These are phyloP conservation scores for Phoxinus phoxinus DNA, from an alignment of 2,113 vertebrate genomes.

Conservation along the genomic window DNA sequence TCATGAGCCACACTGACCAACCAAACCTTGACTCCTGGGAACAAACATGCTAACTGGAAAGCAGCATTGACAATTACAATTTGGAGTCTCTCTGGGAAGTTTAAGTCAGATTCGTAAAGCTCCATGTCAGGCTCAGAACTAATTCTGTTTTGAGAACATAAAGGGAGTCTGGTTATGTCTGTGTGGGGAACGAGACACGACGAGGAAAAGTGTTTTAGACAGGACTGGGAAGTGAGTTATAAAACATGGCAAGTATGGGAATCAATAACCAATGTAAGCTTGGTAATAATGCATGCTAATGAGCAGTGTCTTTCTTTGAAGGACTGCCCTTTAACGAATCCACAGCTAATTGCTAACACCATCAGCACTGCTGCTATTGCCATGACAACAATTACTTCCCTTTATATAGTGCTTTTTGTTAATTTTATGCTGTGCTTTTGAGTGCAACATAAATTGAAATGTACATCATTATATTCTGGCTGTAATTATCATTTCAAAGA, in stretches of 20 bases:
- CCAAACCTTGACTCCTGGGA: background rate
- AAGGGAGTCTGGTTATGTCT: background rate
- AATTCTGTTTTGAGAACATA: slow-evolving; percentile 12
- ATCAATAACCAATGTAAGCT: slow-evolving; percentile 36
- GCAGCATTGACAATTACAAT: slow-evolving; percentile 55
- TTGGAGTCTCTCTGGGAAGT: slow-evolving; percentile 41
- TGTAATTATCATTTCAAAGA: background rate
- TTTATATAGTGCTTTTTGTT: background rate
- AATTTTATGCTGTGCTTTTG: background rate
- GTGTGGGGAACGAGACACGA: background rate
- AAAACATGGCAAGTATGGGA: slow-evolving; percentile 8
- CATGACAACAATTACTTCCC: slow-evolving; percentile 14
- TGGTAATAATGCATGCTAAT: slow-evolving; percentile 40
- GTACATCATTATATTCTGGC: background rate
- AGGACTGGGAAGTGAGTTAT: slow-evolving; percentile 9
- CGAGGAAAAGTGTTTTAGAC: background rate
- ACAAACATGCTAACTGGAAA: slow-evolving; percentile 22
- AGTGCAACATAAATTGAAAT: background rate
- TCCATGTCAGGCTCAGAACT: slow-evolving; percentile 52
- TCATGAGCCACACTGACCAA: background rate
- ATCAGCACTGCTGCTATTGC: background rate
- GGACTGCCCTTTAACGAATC: background rate
- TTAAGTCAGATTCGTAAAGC: slow-evolving; percentile 39
- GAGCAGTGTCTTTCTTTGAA: slow-evolving; percentile 9
- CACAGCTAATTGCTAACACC: slow-evolving; percentile 28